Base-by-base conservation (phyloP, 2,113 vertebrate species). In the Antechinus stuartii region DNA sequence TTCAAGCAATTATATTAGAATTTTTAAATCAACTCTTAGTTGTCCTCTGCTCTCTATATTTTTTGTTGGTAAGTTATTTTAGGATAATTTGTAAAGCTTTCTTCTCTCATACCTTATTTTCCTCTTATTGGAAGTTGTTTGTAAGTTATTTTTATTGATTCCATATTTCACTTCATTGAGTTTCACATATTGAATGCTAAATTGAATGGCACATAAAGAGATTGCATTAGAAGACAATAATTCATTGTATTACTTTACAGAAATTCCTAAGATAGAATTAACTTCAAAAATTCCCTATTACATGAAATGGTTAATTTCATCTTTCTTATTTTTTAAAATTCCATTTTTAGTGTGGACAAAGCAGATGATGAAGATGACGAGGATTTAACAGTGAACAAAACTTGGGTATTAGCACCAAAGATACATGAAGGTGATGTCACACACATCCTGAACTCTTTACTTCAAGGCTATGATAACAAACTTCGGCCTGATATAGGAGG, bases 371-470 rank as follows among this genome's bases (percentile, higher is more conserved):
- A 99, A 93, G 99, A 99, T 49, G 99, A 99, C 97, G 99, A 99
- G 94, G 99, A 99, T 91, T 99, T 99, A 93, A 99, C 98, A 0
- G 99, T 99, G 95, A 99, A 99, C 97, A 99, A 99, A 98, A 99
- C 99, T 14, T 99, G 99, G 99, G 99, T 99, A 93, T 98, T 99
- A 96, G 99, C 99, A 91, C 99, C 99, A 50, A 99, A 99, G 98
- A 99, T 99, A 97, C 99, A 99, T 35, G 99, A 99, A 98, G 99
- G 99, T 54, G 99, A 99, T 94, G 99, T 99, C 97, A 99, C 99
- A 96, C 98, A 99, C 97, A 99, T 99, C 97, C 98, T 99, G 92
- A 99, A 99, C 52, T 99, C 99, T 57, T 98, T 99, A 96, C 99
- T 99, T 96, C 99, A 99, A 97, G 99, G 99, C 46, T 99, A 99